Base-by-base conservation (phyloP, 2,888 invertebrate species). In the Caenorhabditis sulstoni region DNA sequence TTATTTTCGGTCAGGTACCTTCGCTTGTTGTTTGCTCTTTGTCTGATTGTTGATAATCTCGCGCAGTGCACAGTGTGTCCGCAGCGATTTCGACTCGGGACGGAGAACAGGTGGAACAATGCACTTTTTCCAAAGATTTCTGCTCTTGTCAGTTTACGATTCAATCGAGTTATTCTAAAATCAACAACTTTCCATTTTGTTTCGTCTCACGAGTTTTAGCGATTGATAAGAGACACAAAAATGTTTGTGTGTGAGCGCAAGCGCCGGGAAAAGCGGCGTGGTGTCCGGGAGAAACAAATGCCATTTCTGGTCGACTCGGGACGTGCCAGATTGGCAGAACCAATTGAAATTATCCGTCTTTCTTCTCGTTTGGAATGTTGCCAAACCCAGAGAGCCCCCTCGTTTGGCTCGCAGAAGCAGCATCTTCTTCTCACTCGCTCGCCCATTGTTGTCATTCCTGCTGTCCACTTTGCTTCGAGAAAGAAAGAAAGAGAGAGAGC, bases 31-130 rank as follows among this genome's bases (percentile, higher is more conserved):
- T 73, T 73, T 73, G 73, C 73, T 50, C 49, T 64, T 73, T 73
- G 73, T 64, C 73, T 73, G 58, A 73, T 73, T 73, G 64, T 44
- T 73, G 73, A 73, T 73, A 73, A 73, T 73, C 29, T 29, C 73
- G 50, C 73, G 49, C 49, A 58, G 58, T 35, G 67, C 49, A 47
- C 66, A 8, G 5, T 22, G 45, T 8, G 18, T 23, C 23, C 39
- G n/a, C 14, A 23, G 18, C 18, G 49, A 47, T 66, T 23, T 16
- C 9, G 39, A n/a, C n/a, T 29, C 7, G 29, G 4, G 29, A 7
- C 3, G 29, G 29, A 7, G 7, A 3, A 29, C 4, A 29, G 22
- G 67, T n/a, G 29, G 61, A 61, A 45, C 58, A 41, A 47, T 44
- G 52, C 52, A 68, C 29, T 44, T 45, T 66, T 12, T 52, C 29